These are phyloP conservation scores for Paracanthobrama guichenoti DNA, from an alignment of 2,113 vertebrate species.

Conservation along the genomic window DNA sequence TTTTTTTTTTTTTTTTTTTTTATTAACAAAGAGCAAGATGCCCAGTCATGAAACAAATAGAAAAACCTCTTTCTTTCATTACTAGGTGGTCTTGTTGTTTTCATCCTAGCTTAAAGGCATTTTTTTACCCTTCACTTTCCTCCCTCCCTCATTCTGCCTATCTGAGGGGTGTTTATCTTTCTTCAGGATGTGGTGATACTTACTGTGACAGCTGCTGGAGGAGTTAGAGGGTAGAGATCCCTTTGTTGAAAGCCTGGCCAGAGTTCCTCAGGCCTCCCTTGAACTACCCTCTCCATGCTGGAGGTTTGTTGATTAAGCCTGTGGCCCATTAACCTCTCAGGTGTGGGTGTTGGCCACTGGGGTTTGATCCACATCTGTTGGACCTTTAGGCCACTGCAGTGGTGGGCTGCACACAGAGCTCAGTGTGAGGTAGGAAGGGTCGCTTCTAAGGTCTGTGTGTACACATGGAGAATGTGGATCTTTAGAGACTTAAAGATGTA, in stretches of 20 bases:
- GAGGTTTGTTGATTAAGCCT: slow-evolving; percentile 54
- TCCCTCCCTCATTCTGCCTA: neutral
- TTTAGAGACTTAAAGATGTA: neutral
- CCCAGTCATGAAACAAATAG: slow-evolving; percentile 4
- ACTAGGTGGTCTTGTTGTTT: slow-evolving; percentile 47
- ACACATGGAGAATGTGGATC: slow-evolving; percentile 12
- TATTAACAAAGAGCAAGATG: slow-evolving; percentile 16
- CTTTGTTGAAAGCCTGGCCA: slow-evolving; percentile 23
- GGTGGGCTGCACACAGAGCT: slow-evolving; percentile 10
- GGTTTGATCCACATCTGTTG: slow-evolving; percentile 31
- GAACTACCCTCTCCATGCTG: slow-evolving; percentile 33
- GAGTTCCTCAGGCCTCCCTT: neutral
- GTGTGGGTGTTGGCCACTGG: slow-evolving; percentile 35
- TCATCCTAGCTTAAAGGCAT: slow-evolving; percentile 39
- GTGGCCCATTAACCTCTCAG: slow-evolving; percentile 49
- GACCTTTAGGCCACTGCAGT: slow-evolving; percentile 10
- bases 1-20: neutral
- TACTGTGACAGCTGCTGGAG: slow-evolving; percentile 43
- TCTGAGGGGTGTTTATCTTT: slow-evolving; percentile 51
- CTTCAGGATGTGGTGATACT: slow-evolving; percentile 43
- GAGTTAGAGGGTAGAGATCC: slow-evolving; percentile 21
- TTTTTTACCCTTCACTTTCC: neutral
- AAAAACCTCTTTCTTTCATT: slow-evolving; percentile 33
- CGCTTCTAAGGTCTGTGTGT: slow-evolving; percentile 3
- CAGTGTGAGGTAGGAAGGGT: slow-evolving; percentile 16